Evolutionary conservation across 2,888 invertebrate species (phyloP).

Genomic region (Athrips mouffetella): DNA sequence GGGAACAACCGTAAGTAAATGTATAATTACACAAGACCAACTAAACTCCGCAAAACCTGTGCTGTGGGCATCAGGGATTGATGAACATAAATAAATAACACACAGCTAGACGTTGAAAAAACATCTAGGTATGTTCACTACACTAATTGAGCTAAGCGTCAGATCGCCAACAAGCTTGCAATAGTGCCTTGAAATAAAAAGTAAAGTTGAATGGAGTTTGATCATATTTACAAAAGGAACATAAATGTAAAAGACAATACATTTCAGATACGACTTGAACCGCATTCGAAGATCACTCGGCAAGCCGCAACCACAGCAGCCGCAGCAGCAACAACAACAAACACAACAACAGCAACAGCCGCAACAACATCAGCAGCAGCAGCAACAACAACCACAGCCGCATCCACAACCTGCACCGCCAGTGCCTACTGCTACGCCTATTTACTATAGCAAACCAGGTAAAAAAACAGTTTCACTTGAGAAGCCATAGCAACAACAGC

Average conservation of each 20-base stretch:
- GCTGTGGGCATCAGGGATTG: not conserved
- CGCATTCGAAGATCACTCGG: constrained; percentile 84
- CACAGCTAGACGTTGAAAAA: too few relatives aligned
- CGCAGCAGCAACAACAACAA: constrained; percentile 18
- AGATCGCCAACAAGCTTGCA: too few relatives aligned
- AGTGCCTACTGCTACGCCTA: constrained; percentile 29
- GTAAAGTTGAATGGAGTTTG: too few relatives aligned
- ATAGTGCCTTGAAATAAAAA: too few relatives aligned
- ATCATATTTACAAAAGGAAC: too few relatives aligned
- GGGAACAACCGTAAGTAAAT: constrained; percentile 82
- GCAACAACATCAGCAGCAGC: constrained; percentile 30
- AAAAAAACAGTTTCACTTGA: not conserved
- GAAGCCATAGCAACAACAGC: not conserved
- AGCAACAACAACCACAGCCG: constrained; percentile 15
- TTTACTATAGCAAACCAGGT: constrained; percentile 47
- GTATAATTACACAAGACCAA: not conserved
- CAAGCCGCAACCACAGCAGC: constrained; percentile 43
- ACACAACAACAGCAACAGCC: constrained; percentile 18
- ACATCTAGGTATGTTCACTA: not conserved
- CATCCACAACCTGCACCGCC: constrained; percentile 18
- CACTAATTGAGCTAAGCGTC: not conserved
- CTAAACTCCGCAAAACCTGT: not conserved
- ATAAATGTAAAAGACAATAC: too few relatives aligned
- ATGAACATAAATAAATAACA: not conserved
- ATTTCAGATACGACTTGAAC: constrained; percentile 84